phyloP scores from a whole-genome alignment of 1,140 invertebrate species.

The Tetragnatha versicolor region DNA sequence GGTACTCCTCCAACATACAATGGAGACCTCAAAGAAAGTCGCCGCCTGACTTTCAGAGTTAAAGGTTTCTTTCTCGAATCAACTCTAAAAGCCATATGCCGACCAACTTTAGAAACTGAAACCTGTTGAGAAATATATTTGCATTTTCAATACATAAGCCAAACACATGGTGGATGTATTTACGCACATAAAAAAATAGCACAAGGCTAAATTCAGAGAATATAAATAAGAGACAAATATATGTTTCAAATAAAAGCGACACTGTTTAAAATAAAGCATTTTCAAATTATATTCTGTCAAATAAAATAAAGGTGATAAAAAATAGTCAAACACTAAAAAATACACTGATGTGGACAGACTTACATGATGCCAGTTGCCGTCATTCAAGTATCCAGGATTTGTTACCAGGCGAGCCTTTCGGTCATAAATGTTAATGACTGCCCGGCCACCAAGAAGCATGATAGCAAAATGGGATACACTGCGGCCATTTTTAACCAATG shows the following conservation, averaged over 20 bases:
- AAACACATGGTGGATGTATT: too few species aligned
- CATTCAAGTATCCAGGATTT: slow-evolving; percentile 73
- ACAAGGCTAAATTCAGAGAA: not conserved
- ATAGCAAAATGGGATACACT: slow-evolving; percentile 75
- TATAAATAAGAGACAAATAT: not conserved
- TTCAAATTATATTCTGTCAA: not conserved
- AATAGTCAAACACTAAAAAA: not conserved
- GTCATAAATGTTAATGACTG: slow-evolving; percentile 74
- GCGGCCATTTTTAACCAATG: slow-evolving; percentile 68
- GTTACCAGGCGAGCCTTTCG: slow-evolving; percentile 71
- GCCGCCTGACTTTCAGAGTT: slow-evolving; percentile 72
- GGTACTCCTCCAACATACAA: slow-evolving; percentile 78
- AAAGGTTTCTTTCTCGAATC: slow-evolving; percentile 71
- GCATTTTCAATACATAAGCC: not conserved
- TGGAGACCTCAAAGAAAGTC: slow-evolving; percentile 73
- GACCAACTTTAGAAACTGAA: slow-evolving; percentile 70
- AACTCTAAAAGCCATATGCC: slow-evolving; percentile 73
- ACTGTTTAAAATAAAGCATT: not conserved
- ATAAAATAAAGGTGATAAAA: not conserved
- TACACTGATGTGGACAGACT: too few species aligned
- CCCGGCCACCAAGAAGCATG: slow-evolving; percentile 74
- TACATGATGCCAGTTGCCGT: slow-evolving; percentile 84
- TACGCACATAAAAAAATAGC: slow-evolving; percentile 1
- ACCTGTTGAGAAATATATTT: slow-evolving; percentile 65
- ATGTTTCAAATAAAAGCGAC: not conserved